Percentiles rank a stretch among this genome's conserved stretches.
Evolutionary conservation across 2,888 invertebrate genomes (phyloP).

Genomic region (Chymomyza procnemis): DNA sequence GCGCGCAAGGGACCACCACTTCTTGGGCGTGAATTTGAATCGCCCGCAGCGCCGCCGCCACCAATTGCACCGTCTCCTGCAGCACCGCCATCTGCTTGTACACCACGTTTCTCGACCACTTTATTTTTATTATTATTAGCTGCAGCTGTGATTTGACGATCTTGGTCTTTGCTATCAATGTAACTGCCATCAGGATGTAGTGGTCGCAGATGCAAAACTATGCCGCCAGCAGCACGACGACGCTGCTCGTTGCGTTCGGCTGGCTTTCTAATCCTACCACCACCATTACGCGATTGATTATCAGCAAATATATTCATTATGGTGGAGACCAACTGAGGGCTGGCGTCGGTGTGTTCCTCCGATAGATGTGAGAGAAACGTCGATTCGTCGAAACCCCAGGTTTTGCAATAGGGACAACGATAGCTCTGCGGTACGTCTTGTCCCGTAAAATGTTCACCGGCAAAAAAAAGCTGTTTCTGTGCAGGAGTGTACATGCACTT

Average conservation of each 20-base stretch:
- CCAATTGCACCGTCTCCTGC: not conserved
- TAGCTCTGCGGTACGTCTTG: slow-evolving; percentile 60
- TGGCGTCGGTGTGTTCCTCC: slow-evolving; percentile 43
- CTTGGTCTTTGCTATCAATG: not conserved
- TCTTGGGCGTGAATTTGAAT: not conserved
- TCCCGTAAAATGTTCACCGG: slow-evolving; percentile 51
- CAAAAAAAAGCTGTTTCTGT: slow-evolving; percentile 56
- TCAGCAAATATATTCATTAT: slow-evolving; percentile 57
- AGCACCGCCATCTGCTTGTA: not conserved
- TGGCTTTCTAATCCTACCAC: no score
- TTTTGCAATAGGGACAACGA: slow-evolving; percentile 59
- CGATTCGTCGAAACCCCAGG: slow-evolving; percentile 59
- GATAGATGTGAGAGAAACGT: slow-evolving; percentile 55
- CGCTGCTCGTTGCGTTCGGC: slow-evolving; percentile 23
- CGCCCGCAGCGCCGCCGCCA: not conserved
- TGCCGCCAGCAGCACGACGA: slow-evolving; percentile 37
- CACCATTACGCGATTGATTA: slow-evolving; percentile 43
- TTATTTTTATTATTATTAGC: no score
- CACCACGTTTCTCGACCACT: not conserved
- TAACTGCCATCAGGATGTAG: slow-evolving; percentile 61
- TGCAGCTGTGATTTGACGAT: not conserved
- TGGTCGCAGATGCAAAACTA: slow-evolving; percentile 47
- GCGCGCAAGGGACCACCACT: not conserved
- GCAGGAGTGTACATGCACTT: slow-evolving; percentile 48
- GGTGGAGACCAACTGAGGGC: slow-evolving; percentile 50